A percentile compares a stretch with the other conserved stretches of the same genome.
These are phyloP conservation scores for Tapirus indicus DNA, from an alignment of 2,797 vertebrate genomes.

Conservation along the genomic window DNA sequence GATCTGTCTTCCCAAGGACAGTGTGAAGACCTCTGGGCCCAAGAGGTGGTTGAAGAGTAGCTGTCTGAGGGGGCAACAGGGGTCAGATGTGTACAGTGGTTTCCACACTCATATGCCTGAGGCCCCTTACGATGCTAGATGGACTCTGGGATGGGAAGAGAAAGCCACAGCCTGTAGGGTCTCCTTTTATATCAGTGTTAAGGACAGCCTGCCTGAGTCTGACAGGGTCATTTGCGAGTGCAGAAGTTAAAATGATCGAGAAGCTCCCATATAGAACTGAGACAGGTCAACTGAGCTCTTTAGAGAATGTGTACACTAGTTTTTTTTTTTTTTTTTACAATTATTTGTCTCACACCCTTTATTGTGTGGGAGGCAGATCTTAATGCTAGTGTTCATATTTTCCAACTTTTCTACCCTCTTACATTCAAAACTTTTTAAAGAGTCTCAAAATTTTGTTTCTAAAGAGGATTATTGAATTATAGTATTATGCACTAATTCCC, in stretches of 20 bases:
- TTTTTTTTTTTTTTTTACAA: neutral
- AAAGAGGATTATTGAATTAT: constrained; percentile 48
- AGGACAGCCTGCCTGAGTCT: neutral
- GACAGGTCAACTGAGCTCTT: neutral
- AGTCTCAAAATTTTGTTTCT: constrained; percentile 61
- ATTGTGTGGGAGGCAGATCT: neutral
- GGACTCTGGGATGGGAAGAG: neutral
- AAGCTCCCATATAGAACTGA: neutral
- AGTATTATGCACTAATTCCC: constrained; percentile 14
- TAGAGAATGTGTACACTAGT: neutral
- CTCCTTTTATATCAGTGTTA: neutral
- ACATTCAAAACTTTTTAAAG: neutral
- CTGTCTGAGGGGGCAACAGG: neutral
- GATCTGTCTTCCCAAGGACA: neutral
- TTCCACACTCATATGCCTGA: neutral
- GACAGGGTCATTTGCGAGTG: neutral
- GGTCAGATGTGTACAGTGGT: neutral
- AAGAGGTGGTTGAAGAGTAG: neutral
- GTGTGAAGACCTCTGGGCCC: neutral
- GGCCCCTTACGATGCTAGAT: neutral
- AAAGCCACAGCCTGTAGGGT: neutral
- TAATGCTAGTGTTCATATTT: constrained; percentile 20
- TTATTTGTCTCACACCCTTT: neutral
- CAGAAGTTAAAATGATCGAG: neutral
- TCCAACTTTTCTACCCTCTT: neutral